These are phyloP conservation scores for Coelopa frigida DNA, from an alignment of 1,140 invertebrate genomes.

Conservation along the genomic window DNA sequence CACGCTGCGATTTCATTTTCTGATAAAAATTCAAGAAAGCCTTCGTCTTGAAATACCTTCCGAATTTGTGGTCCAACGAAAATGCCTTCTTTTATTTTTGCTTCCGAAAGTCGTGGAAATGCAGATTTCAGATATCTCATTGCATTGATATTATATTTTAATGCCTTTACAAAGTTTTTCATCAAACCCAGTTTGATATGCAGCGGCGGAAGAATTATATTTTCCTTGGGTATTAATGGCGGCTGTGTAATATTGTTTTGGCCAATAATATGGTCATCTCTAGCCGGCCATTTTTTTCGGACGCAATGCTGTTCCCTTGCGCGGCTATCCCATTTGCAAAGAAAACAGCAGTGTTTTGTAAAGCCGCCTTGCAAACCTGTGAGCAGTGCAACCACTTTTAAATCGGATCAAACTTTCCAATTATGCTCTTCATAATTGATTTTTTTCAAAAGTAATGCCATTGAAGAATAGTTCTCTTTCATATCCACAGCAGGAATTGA, in stretches of 20 bases:
- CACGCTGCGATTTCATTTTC: not conserved
- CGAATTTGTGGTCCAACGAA: no score
- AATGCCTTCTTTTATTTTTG: not conserved
- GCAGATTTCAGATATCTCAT: not conserved
- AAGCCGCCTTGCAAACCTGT: conserved; percentile 35
- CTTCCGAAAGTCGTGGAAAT: not conserved
- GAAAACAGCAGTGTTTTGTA: conserved; percentile 39
- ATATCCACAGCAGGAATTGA: conserved; percentile 27
- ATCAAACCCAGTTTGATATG: conserved; percentile 1
- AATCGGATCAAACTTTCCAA: conserved; percentile 30
- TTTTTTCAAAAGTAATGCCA: conserved; percentile 24
- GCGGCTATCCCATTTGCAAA: conserved; percentile 32
- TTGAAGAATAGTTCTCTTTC: conserved; percentile 36
- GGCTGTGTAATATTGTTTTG: not conserved
- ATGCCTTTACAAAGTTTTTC: no score
- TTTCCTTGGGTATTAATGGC: not conserved
- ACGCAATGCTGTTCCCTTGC: conserved; percentile 18
- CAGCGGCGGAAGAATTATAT: no score
- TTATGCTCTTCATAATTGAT: conserved; percentile 33
- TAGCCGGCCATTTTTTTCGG: conserved; percentile 16
- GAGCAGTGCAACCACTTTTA: conserved; percentile 33
- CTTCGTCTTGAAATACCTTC: not conserved
- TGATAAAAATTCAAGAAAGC: not conserved
- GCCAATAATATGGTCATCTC: not conserved
- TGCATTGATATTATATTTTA: no score